Base-by-base conservation (phyloP, 2,797 vertebrate species). In the Pogonophryne albipinna region DNA sequence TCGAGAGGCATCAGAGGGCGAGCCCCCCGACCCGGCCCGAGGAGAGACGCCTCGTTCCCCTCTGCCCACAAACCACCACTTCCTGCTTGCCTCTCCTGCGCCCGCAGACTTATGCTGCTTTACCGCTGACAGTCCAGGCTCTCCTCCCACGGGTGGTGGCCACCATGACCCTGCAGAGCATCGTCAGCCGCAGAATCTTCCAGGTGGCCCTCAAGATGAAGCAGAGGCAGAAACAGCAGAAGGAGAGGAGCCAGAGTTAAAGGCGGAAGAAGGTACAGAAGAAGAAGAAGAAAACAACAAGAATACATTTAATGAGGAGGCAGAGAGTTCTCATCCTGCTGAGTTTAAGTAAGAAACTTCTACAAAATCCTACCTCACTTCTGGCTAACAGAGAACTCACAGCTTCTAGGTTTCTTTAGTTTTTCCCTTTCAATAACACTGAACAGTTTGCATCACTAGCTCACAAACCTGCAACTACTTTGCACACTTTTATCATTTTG, bases 91-190 rank as follows among this genome's bases (percentile, higher is more conserved):
- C 92, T 90, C 96, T 77, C 87, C 95, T 87, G 91, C 94, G 55
- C 93, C 96, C 86, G 89, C 95, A 92, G 97, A 97, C 93, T 92
- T 96, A 94, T 96, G 96, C 97, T 92, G 95, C 95, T 96, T 98
- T 98, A 95, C 97, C 96, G 3, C 96, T 0, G 92, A 96, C 96
- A 96, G 96, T 99, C 93, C 97, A 97, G 95, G 95, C 86, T 5
- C 95, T 98, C 79, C 88, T 98, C 56, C 95, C 95, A 49, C 96
- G 93, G 79, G 97, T 99, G 89, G 98, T 96, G 76, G 98, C 96
- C 53, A 96, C 97, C 66, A 99, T 99, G 98, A 99, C 96, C 0
- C 92, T 99, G 16, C 97, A 99, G 94, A 96, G 97, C 80, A 93
- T 96, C 85, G 97, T 94, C 95, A 97, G 95, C 90, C 96, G 80